These are phyloP conservation scores for Mormyrus lacerda DNA, from an alignment of 2,113 vertebrate genomes.

Conservation along the genomic window DNA sequence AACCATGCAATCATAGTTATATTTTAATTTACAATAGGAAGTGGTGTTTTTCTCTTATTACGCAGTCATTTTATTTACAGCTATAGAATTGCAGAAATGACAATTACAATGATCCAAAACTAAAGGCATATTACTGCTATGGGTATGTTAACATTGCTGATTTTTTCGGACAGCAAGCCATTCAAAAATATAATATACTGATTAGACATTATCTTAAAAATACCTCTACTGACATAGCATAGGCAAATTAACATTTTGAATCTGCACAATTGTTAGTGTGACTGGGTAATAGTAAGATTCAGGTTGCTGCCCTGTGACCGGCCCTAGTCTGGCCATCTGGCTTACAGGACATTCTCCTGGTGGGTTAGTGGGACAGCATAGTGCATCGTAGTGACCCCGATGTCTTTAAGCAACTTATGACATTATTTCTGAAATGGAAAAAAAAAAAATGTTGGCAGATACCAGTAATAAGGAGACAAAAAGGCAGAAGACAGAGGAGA, in stretches of 20 bases:
- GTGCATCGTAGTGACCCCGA: background rate
- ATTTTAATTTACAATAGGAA: background rate
- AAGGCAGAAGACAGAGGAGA: background rate
- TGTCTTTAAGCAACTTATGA: background rate
- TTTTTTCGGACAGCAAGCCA: background rate
- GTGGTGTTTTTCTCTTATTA: background rate
- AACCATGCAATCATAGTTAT: background rate
- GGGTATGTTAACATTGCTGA: background rate
- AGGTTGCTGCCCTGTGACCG: background rate
- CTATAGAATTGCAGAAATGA: background rate
- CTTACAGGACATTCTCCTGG: background rate
- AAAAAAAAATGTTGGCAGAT: background rate
- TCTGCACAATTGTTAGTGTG: background rate
- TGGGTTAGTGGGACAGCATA: background rate
- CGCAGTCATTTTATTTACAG: background rate
- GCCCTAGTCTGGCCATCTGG: background rate
- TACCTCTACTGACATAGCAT: background rate
- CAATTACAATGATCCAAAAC: background rate
- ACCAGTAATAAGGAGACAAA: background rate
- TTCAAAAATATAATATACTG: background rate
- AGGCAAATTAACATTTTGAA: background rate
- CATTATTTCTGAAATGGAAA: background rate
- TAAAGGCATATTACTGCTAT: background rate
- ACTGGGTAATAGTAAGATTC: background rate
- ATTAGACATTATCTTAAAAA: background rate